Conservation (phyloP, 2,113 vertebrate species). For the Gyps fulvus region DNA sequence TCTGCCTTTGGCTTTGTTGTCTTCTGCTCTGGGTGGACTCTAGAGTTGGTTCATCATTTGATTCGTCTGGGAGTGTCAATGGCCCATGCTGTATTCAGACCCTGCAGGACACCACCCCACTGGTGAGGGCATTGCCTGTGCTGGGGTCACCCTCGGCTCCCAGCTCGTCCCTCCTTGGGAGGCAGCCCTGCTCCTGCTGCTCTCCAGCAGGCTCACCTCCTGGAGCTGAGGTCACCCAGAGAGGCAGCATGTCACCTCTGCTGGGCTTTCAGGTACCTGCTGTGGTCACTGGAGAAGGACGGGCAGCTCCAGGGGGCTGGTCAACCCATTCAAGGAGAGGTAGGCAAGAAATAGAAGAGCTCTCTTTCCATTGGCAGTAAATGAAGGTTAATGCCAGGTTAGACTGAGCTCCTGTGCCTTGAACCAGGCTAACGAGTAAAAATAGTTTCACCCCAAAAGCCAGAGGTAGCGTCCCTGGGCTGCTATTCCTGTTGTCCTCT, state of each 20-base stretch:
- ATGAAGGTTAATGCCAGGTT: neutral
- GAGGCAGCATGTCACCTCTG: neutral
- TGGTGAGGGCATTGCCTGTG: neutral
- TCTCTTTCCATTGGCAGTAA: neutral
- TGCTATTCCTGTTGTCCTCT: neutral
- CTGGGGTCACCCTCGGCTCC: too few species aligned
- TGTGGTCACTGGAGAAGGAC: neutral
- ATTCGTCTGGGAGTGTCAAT: neutral
- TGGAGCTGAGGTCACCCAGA: neutral
- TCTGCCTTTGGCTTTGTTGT: neutral
- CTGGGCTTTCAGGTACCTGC: neutral
- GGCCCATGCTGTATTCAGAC: neutral
- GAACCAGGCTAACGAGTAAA: neutral
- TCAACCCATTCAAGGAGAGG: neutral
- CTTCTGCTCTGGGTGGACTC: neutral
- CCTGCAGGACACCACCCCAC: neutral
- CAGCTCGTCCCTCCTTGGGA: rapidly evolving
- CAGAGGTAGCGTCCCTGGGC: neutral
- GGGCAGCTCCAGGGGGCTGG: neutral
- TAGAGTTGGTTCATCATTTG: neutral
- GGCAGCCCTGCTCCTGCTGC: neutral
- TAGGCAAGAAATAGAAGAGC: neutral
- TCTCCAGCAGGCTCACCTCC: neutral
- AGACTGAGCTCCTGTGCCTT: neutral
- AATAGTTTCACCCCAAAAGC: neutral